Evolutionary conservation across 1,140 invertebrate species (phyloP), one percentile per base, ranked within the genome.

Genomic region (Tetramorium parvispinum): DNA sequence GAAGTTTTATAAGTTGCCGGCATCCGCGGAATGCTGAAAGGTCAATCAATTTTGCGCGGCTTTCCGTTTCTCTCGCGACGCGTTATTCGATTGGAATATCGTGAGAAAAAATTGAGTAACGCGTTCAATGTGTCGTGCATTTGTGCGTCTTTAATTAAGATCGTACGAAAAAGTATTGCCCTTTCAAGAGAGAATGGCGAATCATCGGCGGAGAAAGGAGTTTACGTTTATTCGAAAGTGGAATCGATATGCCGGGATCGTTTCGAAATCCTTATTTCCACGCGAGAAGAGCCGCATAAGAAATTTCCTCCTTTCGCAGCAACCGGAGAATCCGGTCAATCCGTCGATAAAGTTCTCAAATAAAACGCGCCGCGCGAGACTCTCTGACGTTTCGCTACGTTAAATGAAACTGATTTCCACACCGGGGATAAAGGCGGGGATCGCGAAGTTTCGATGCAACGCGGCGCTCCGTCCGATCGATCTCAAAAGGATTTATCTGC

Each of bases 1-100:
- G 61, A 92, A 93, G 88, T 93, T 93, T 92, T 92, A 92, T 91
- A 88, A 93, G 87, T 89, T 90, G 18, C 27, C 43, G 77, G 66
- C 70, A 87, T 91, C 86, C 61, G 37, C 46, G 85, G 85, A 91
- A 91, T 89, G 85, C 55, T 85, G 90, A 90, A 90, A 91, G 83
- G 85, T 92, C 91, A 90, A 92, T 93, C 91, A 92, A 85, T 93
- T 91, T 91, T 53, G 55, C 77, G 51, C 71, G 59, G 6, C 46
- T 24, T 59, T 73, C 40, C 77, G 0, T 61, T 70, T 59, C 27
- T 16, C 24, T 63, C 66, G 37, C 43, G 16, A 59, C 10, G 37
- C 51, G 11, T 49, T 65, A 43, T 63, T n/a, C 21, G 6, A 82
- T 40, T 51, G n/a, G 65, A 16, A 87, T 46, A 55, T 27, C 6